phyloP scores from a whole-genome alignment of 2,797 vertebrate genomes.

The Telmatherina bonti region DNA sequence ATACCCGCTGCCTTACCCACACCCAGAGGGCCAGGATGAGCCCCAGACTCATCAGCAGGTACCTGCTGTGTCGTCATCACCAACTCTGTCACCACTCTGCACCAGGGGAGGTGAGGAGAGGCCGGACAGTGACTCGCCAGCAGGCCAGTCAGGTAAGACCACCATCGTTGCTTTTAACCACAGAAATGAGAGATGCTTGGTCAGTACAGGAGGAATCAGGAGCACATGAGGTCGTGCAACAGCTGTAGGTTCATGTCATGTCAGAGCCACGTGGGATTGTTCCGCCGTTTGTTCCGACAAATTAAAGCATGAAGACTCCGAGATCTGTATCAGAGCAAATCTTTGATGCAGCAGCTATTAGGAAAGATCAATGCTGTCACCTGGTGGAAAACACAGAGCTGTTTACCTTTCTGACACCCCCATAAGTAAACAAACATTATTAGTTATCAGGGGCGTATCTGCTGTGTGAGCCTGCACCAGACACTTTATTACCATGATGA shows the following conservation, averaged over 20 bases:
- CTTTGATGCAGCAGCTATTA: neutral
- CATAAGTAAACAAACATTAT: constrained; percentile 32
- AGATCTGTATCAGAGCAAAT: neutral
- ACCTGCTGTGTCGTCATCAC: constrained; percentile 9
- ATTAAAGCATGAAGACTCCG: neutral
- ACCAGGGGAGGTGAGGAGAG: constrained; percentile 17
- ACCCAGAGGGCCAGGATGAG: constrained; percentile 19
- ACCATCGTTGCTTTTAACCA: neutral
- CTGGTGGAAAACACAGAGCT: no score
- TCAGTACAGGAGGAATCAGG: neutral
- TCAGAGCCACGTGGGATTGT: neutral
- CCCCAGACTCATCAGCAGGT: constrained; percentile 36
- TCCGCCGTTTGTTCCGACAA: constrained; percentile 9
- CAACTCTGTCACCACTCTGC: neutral
- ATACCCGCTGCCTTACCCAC: constrained; percentile 15
- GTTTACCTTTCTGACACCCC: constrained; percentile 36
- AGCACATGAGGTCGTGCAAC: no score
- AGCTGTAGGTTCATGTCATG: no score
- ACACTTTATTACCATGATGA: constrained; percentile 20
- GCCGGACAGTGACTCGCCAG: constrained; percentile 19
- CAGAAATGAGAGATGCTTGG: neutral
- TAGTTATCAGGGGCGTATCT: constrained; percentile 13
- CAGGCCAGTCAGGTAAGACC: constrained; percentile 59
- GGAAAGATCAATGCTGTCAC: no score
- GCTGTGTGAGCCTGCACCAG: neutral